Base-by-base conservation (phyloP, 1,140 invertebrate genomes). In the Patella vulgata region DNA sequence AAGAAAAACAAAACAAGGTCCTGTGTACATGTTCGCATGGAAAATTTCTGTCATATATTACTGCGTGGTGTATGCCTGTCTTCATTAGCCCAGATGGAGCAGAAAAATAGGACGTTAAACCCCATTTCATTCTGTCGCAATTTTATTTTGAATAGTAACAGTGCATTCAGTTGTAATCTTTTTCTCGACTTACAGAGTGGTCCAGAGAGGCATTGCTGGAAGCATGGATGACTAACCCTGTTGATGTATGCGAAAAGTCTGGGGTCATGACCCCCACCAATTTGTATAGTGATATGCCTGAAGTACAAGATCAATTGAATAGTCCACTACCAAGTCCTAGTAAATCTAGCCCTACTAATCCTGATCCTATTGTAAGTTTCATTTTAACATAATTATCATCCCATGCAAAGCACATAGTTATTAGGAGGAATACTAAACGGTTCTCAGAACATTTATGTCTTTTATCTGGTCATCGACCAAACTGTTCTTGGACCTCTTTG, bases 171-270 rank as follows among this genome's bases (percentile, higher is more conserved):
- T n/a, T n/a, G n/a, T n/a, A n/a, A n/a, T n/a, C n/a, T n/a, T n/a
- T n/a, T n/a, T n/a, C n/a, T n/a, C n/a, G n/a, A 63, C 3, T 77
- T 80, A 23, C 73, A 91, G 90, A 91, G 85, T 92, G 90, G 90
- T 91, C 90, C 40, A 80, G 89, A 70, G 89, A 91, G 74, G 80
- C 87, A 33, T 77, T 91, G 28, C 78, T 91, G 40, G 90, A 91
- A 75, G 87, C 89, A 55, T 91, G 90, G 90, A 90, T 91, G 86
- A 86, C 85, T 66, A 89, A 91, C 73, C 86, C 90, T 0, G 82
- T 88, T 0, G 84, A 86, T 36, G 91, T 90, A 75, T 91, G 90
- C 80, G 87, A 89, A 75, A 85, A 87, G 66, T 90, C 88, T 55
- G 90, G 90, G 23, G 89, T 91, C 23, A 87, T 88, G 58, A 86